Percentiles rank a stretch among this genome's conserved stretches.
These are phyloP conservation scores for Philereme vetulata DNA, from an alignment of 2,888 invertebrate species.

Conservation along the genomic window DNA sequence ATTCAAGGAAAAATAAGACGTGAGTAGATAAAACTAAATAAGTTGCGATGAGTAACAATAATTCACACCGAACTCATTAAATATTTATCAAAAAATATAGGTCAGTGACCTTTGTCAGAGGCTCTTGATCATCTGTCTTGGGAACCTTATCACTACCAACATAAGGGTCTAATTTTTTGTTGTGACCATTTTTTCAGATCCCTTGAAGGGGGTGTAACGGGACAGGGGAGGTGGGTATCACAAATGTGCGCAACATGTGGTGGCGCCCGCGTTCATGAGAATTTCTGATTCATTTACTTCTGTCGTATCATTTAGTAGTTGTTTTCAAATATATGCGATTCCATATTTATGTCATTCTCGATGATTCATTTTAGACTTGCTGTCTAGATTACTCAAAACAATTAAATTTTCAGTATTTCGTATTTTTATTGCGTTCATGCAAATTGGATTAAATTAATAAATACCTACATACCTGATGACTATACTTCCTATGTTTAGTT, in stretches of 20 bases:
- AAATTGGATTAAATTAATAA: too few species aligned
- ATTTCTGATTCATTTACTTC: conserved; percentile 75
- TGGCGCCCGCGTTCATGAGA: conserved; percentile 70
- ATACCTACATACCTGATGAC: too few species aligned
- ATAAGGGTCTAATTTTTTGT: conserved; percentile 54
- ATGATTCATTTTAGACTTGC: conserved; percentile 2
- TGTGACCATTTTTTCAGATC: conserved; percentile 69
- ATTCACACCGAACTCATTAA: background rate
- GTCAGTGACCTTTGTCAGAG: conserved; percentile 21
- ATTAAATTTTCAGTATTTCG: too few species aligned
- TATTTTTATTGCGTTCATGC: too few species aligned
- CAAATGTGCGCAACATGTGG: conserved; percentile 76
- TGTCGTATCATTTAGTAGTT: conserved; percentile 52
- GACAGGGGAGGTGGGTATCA: conserved; percentile 55
- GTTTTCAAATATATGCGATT: conserved; percentile 41
- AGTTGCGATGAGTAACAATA: conserved; percentile 1
- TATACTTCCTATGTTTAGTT: too few species aligned
- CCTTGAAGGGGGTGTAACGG: conserved; percentile 62
- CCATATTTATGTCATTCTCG: background rate
- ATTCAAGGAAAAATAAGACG: conserved; percentile 1
- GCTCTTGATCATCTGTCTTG: conserved; percentile 30
- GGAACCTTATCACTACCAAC: conserved; percentile 34
- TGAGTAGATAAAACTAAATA: background rate
- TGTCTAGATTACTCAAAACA: too few species aligned
- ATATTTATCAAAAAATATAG: conserved; percentile 17